Evolutionary conservation across 1,140 invertebrate species (phyloP), one percentile per base, ranked within the genome.

Genomic region (Hycleus cichorii): DNA sequence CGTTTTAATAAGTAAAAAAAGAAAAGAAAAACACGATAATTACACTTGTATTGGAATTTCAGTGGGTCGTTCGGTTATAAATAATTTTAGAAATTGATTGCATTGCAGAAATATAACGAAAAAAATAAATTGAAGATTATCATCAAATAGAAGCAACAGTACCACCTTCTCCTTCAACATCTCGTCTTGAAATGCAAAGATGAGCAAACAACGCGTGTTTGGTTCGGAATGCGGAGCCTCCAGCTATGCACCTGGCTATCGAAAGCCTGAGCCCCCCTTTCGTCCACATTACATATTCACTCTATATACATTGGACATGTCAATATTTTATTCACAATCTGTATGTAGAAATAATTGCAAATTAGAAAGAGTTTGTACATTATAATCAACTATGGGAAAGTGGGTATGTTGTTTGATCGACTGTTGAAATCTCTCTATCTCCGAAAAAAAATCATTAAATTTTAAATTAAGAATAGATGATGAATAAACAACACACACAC

Each of bases 161-260:
- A 32, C 32, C 32, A 32, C 32, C 32, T 32, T 32, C 32, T 32
- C 32, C 32, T 32, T 32, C 32, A 32, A 32, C 32, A 32, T 32
- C 32, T 32, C 32, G 48, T 39, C 49, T 56, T 47, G 64, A 55
- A 59, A 55, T 55, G 55, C 60, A 63, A 64, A 57, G 66, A 64
- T 64, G 66, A 63, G 64, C 66, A 64, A 63, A 66, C 64, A 68
- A 67, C 68, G 62, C 65, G 65, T 67, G 67, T 67, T 66, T 65
- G 57, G 64, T 66, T 54, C 68, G 68, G 68, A 69, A 68, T 70
- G 69, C 69, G 66, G 49, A 54, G 53, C 69, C 63, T 40, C 58
- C 57, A 63, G 69, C 67, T 58, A 49, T 69, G 69, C 69, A 70
- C 66, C 66, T 68, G 65, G 69, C 57, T 49, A 44, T 49, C 52